Conservation (phyloP, 2,797 vertebrate species). For the Vireo griseus region DNA sequence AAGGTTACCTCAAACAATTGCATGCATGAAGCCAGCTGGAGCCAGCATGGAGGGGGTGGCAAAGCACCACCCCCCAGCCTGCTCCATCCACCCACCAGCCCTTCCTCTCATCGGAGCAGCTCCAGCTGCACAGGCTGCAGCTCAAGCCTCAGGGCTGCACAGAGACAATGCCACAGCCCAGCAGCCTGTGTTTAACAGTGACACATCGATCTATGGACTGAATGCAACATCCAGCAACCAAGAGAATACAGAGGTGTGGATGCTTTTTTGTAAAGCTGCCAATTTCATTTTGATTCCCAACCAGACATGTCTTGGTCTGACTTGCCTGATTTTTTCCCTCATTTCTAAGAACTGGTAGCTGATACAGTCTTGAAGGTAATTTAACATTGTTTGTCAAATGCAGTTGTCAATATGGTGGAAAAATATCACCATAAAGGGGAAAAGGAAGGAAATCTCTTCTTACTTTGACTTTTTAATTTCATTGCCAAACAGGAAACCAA, state of each 20-base stretch:
- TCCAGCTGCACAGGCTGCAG: accelerated
- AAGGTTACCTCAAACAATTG: neutral
- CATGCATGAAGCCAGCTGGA: neutral
- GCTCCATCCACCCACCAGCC: neutral
- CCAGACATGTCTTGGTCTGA: neutral
- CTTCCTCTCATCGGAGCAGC: accelerated
- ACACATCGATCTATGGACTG: neutral
- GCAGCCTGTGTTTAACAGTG: neutral
- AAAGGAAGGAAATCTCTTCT: neutral
- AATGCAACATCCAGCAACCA: neutral
- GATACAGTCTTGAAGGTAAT: neutral
- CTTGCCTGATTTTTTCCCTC: neutral
- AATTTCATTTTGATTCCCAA: neutral
- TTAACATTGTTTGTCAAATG: neutral
- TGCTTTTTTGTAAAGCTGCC: neutral
- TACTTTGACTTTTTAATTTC: neutral
- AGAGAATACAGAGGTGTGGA: neutral
- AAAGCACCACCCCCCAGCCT: accelerated
- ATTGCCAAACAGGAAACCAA: neutral
- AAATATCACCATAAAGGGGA: neutral
- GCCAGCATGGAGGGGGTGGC: neutral
- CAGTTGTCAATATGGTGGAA: neutral
- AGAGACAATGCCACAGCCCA: neutral
- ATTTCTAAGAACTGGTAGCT: neutral
- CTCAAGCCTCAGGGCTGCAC: neutral